phyloP scores from a whole-genome alignment of 2,888 invertebrate genomes.

The Agonopterix heracliana region DNA sequence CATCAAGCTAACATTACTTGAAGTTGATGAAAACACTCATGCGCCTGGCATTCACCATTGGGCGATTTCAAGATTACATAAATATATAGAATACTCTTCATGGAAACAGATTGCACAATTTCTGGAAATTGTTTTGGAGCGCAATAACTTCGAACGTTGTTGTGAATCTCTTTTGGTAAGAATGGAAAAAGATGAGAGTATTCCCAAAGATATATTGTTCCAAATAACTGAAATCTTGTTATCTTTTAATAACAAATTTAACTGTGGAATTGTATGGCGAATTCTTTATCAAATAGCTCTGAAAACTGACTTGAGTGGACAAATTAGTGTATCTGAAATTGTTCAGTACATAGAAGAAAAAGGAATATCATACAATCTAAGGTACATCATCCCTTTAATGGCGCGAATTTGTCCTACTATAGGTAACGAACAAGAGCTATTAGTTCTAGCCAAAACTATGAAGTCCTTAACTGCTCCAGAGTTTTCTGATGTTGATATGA shows the following conservation, averaged over 20 bases:
- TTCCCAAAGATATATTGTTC: constrained; percentile 23
- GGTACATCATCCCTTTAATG: constrained; percentile 50
- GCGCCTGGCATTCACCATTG: constrained; percentile 44
- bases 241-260: constrained; percentile 27
- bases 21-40: constrained; percentile 25
- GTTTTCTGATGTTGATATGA: constrained; percentile 50
- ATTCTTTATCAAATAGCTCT: constrained; percentile 47
- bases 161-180: constrained; percentile 36
- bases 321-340: constrained; percentile 21
- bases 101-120: constrained; percentile 37
- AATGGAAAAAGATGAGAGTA: constrained; percentile 22
- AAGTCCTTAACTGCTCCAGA: constrained; percentile 42
- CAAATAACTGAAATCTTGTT: constrained; percentile 34
- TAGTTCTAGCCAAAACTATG: constrained; percentile 34
- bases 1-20: constrained; percentile 30
- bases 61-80: constrained; percentile 38
- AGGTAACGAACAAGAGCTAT: constrained; percentile 19
- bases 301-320: constrained; percentile 21
- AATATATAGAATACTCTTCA: constrained; percentile 25
- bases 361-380: constrained; percentile 34
- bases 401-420: constrained; percentile 28
- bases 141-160: constrained; percentile 39
- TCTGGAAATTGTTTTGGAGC: constrained; percentile 30
- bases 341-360: constrained; percentile 21
- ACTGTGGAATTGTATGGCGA: constrained; percentile 41